Conservation (phyloP, 2,888 invertebrate species). For the Sceliomorpha sp. region DNA sequence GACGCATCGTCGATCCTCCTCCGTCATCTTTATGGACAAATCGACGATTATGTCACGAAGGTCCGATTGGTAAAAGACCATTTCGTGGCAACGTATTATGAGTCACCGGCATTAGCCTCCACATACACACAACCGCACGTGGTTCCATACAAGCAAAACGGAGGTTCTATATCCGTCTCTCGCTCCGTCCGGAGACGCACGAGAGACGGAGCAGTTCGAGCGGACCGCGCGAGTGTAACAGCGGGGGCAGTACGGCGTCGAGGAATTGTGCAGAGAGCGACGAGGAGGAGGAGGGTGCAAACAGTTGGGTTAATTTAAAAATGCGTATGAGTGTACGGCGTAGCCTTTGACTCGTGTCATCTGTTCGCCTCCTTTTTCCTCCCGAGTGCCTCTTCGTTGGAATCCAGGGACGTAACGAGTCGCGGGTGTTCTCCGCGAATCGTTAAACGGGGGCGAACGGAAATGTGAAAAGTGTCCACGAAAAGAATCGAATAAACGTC, state of each 20-base stretch:
- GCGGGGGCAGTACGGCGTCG: too few relatives aligned
- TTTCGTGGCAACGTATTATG: constrained; percentile 37
- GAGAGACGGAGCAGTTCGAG: constrained; percentile 32
- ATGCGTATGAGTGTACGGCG: constrained; percentile 27
- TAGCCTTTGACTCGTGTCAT: constrained; percentile 5
- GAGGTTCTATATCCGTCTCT: constrained; percentile 50
- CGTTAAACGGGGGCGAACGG: neutral
- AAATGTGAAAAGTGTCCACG: neutral
- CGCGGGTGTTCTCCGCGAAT: too few relatives aligned
- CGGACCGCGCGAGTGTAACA: constrained; percentile 12
- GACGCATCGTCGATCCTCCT: constrained; percentile 24
- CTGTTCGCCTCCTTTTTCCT: constrained; percentile 10
- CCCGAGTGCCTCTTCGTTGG: constrained; percentile 27
- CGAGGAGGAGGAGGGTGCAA: constrained; percentile 16
- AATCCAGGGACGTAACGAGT: constrained; percentile 40
- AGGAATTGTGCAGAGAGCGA: constrained; percentile 17
- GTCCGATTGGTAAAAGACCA: constrained; percentile 35
- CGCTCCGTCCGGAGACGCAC: constrained; percentile 17
- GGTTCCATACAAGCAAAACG: constrained; percentile 14
- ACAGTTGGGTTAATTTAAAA: constrained; percentile 12
- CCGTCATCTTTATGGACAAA: constrained; percentile 37
- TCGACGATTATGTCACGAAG: constrained; percentile 42
- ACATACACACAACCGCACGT: constrained; percentile 39
- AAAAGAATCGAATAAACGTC: too few relatives aligned
- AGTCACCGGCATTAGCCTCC: constrained; percentile 42